phyloP scores from a whole-genome alignment of 1,140 invertebrate species.

The Amyelois transitella region DNA sequence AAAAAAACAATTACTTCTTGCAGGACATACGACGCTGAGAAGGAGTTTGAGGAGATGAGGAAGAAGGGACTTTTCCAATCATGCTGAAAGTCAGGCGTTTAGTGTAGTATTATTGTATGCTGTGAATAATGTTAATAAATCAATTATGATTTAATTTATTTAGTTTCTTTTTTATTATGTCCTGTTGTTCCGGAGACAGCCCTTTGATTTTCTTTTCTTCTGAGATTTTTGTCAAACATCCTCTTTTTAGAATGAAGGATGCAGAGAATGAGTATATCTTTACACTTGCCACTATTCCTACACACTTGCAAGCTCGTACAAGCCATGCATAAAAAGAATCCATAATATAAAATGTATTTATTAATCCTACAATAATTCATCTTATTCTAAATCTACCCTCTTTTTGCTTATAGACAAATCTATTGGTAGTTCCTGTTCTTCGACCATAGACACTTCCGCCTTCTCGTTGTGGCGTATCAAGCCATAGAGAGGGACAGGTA shows the following conservation, averaged over 20 bases:
- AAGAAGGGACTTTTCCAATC: conserved; percentile 76
- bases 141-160: not conserved
- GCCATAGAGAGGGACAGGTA: conserved; percentile 36
- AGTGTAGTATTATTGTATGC: conserved; percentile 52
- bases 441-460: not conserved
- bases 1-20: conserved; percentile 23
- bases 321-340: not conserved
- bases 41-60: conserved; percentile 75
- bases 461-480: conserved; percentile 31
- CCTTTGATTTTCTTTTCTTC: too few species aligned
- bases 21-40: conserved; percentile 76
- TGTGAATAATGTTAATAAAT: conserved; percentile 41
- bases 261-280: too few species aligned
- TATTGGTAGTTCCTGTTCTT: conserved; percentile 35
- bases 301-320: too few species aligned
- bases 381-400: conserved; percentile 2
- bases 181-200: not conserved
- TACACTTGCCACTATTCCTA: too few species aligned
- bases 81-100: conserved; percentile 38
- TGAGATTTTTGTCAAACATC: too few species aligned
- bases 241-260: too few species aligned
- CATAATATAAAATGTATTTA: not conserved
- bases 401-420: conserved; percentile 43
- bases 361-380: not conserved
- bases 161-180: not conserved